Conservation (phyloP, 2,888 invertebrate genomes). For the Cheilosia soror region DNA sequence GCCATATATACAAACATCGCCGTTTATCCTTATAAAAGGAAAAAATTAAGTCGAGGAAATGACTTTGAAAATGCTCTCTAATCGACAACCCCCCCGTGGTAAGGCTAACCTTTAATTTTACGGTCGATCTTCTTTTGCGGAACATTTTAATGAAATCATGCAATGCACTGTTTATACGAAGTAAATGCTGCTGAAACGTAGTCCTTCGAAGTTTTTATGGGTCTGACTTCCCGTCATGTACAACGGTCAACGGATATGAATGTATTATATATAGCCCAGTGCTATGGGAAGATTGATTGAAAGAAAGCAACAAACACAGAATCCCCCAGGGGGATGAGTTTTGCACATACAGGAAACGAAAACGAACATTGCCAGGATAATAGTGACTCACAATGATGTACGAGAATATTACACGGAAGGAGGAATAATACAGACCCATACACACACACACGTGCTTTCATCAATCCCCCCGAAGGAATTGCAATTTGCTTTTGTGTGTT, state of each 20-base stretch:
- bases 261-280: conserved; percentile 14
- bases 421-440: conserved; percentile 15
- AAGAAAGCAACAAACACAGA: conserved; percentile 36
- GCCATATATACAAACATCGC: background rate
- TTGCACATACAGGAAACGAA: conserved; percentile 48
- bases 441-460: background rate
- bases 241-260: conserved; percentile 59
- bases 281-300: conserved; percentile 55
- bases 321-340: conserved; percentile 58
- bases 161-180: conserved; percentile 21
- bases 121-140: conserved; percentile 24
- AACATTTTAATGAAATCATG: conserved; percentile 53
- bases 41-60: conserved; percentile 43
- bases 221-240: conserved; percentile 44
- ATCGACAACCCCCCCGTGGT: conserved; percentile 20
- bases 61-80: conserved; percentile 51
- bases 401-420: conserved; percentile 44
- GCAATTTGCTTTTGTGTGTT: conserved; percentile 56
- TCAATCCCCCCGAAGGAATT: conserved; percentile 56
- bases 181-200: background rate
- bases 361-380: conserved; percentile 51
- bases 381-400: conserved; percentile 38
- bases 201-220: conserved; percentile 16
- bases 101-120: conserved; percentile 50
- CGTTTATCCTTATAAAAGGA: conserved; percentile 29